Evolutionary conservation across 1,140 invertebrate species (phyloP).

Genomic region (Agrilus planipennis): DNA sequence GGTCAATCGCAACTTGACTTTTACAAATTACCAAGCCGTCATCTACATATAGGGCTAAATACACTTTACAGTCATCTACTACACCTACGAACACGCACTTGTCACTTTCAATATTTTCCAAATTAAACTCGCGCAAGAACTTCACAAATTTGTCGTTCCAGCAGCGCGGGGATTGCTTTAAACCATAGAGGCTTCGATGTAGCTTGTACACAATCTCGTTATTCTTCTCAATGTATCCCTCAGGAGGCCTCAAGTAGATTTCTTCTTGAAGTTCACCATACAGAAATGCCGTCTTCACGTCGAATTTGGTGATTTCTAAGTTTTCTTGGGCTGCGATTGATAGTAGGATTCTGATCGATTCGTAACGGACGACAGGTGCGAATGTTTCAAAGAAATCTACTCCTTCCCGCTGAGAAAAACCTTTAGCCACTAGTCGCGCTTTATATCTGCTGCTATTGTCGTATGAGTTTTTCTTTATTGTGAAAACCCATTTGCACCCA

Average conservation of each 20-base stretch:
- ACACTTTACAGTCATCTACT: background rate
- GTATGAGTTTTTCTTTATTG: slow-evolving; percentile 1
- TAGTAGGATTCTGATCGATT: slow-evolving; percentile 14
- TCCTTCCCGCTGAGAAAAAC: slow-evolving; percentile 13
- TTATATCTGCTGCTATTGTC: background rate
- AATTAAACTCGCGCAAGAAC: slow-evolving; percentile 9
- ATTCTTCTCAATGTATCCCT: slow-evolving; percentile 3
- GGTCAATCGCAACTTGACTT: background rate
- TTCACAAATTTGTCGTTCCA: slow-evolving; percentile 16
- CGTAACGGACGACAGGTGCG: slow-evolving; percentile 13
- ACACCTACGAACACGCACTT: slow-evolving; percentile 12
- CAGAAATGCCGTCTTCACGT: slow-evolving; percentile 32
- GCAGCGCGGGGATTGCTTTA: slow-evolving; percentile 14
- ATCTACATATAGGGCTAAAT: slow-evolving; percentile 4
- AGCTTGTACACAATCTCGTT: slow-evolving; percentile 7
- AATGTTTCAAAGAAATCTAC: slow-evolving; percentile 24
- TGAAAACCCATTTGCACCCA: slow-evolving; percentile 5
- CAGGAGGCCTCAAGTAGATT: slow-evolving; percentile 8
- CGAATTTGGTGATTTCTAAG: slow-evolving; percentile 23
- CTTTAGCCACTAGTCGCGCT: slow-evolving; percentile 3
- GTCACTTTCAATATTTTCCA: slow-evolving; percentile 1
- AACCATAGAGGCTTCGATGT: slow-evolving; percentile 2
- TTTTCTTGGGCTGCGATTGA: slow-evolving; percentile 21
- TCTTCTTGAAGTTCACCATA: slow-evolving; percentile 28
- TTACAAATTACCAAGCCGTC: slow-evolving; percentile 4